Evolutionary conservation across 1,140 invertebrate species (phyloP).

Genomic region (Uloborus diversus): DNA sequence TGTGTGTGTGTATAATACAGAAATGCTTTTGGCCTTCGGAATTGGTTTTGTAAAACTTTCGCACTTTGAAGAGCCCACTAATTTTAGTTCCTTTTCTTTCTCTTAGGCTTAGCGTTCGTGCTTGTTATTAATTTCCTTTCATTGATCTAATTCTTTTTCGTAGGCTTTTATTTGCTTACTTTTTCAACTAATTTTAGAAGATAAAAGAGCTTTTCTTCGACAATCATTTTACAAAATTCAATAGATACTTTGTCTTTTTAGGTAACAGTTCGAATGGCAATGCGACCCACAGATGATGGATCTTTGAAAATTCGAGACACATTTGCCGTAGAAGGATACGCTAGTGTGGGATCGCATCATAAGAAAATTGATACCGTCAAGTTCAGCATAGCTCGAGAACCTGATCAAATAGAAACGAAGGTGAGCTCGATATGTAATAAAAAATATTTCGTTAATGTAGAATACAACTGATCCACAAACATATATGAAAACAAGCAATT

Average conservation of each 20-base stretch:
- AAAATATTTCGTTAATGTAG: too few relatives aligned
- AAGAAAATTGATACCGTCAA: slow-evolving; percentile 44
- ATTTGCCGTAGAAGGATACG: slow-evolving; percentile 27
- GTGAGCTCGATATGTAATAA: too few relatives aligned
- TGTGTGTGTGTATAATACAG: too few relatives aligned
- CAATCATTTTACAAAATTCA: neutral
- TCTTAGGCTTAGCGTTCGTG: too few relatives aligned
- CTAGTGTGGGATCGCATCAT: slow-evolving; percentile 24
- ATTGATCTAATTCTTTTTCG: neutral
- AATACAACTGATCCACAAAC: too few relatives aligned
- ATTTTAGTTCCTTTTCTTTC: too few relatives aligned
- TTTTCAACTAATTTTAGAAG: neutral
- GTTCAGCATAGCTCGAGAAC: slow-evolving; percentile 20
- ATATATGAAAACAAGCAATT: too few relatives aligned
- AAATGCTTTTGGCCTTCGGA: too few relatives aligned
- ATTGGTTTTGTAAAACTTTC: too few relatives aligned
- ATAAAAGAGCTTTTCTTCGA: neutral
- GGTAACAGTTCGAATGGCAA: slow-evolving; percentile 44
- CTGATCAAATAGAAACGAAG: slow-evolving; percentile 41
- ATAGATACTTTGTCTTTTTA: slow-evolving; percentile 1
- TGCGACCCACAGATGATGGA: slow-evolving; percentile 31
- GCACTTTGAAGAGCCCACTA: too few relatives aligned
- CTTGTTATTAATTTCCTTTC: neutral
- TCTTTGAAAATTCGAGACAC: slow-evolving; percentile 13
- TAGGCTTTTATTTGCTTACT: neutral